These are phyloP conservation scores for Spea multiplicata DNA, from an alignment of 2,113 vertebrate species.

Conservation along the genomic window DNA sequence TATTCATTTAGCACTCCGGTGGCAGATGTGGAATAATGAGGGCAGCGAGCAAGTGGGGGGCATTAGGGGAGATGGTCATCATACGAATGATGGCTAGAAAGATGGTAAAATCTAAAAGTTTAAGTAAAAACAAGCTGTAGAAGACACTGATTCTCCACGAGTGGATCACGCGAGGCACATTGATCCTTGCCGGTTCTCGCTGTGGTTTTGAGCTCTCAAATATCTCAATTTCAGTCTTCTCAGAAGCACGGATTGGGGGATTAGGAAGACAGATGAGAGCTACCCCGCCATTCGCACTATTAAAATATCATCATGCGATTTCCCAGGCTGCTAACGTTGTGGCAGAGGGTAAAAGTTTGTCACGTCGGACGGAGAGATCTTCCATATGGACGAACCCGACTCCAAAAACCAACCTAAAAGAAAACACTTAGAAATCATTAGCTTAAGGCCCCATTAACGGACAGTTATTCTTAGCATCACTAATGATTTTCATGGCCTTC, in stretches of 20 bases:
- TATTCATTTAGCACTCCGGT: too few species aligned
- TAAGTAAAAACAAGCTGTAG: too few species aligned
- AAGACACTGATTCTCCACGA: too few species aligned
- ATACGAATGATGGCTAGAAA: too few species aligned
- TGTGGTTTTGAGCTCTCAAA: background rate
- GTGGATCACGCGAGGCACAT: background rate
- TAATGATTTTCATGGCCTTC: background rate
- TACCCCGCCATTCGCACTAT: constrained; percentile 13
- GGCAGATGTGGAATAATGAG: too few species aligned
- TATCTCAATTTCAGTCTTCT: background rate
- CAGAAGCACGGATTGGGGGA: background rate
- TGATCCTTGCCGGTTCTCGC: constrained; percentile 46
- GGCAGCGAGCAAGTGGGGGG: too few species aligned
- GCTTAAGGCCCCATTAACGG: background rate
- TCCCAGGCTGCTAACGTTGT: constrained; percentile 36
- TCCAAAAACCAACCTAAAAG: constrained; percentile 36
- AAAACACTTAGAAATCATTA: constrained; percentile 44
- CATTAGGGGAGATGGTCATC: too few species aligned
- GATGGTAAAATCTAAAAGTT: too few species aligned
- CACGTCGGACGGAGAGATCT: constrained; percentile 25
- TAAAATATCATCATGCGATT: constrained; percentile 43
- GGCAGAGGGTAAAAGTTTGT: background rate
- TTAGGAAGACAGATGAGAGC: constrained; percentile 32
- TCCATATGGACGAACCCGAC: constrained; percentile 17
- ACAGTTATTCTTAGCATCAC: constrained; percentile 1